Percentiles rank a stretch among this genome's conserved stretches.
phyloP scores from a whole-genome alignment of 1,140 invertebrate genomes.

The Helicoverpa armigera region DNA sequence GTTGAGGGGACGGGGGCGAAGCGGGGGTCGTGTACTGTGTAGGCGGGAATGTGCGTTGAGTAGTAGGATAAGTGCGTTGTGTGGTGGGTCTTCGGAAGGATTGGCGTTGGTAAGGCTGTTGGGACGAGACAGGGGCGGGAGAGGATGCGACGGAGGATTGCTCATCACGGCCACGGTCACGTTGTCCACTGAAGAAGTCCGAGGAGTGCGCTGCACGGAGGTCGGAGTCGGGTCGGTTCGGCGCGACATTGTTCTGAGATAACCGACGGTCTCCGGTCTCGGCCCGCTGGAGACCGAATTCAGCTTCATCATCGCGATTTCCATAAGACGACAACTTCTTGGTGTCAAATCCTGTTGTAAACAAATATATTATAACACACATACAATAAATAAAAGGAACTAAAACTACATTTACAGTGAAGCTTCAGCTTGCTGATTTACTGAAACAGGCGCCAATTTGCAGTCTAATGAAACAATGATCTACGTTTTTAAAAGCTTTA shows the following conservation, averaged over 20 bases:
- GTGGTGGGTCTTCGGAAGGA: slow-evolving; percentile 72
- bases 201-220: slow-evolving; percentile 90
- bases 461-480: neutral
- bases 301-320: slow-evolving; percentile 90
- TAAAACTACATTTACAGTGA: neutral
- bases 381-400: neutral
- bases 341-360: slow-evolving; percentile 86
- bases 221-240: slow-evolving; percentile 78
- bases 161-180: slow-evolving; percentile 80
- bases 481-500: slow-evolving; percentile 13
- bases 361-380: slow-evolving; percentile 12
- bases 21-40: slow-evolving; percentile 67
- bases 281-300: slow-evolving; percentile 91
- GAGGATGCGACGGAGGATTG: slow-evolving; percentile 61
- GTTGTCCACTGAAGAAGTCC: slow-evolving; percentile 88
- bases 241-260: slow-evolving; percentile 79
- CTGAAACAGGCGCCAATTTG: neutral
- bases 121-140: slow-evolving; percentile 42
- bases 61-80: slow-evolving; percentile 58
- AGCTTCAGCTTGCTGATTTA: slow-evolving; percentile 12
- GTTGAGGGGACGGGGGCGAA: slow-evolving; percentile 63
- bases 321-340: slow-evolving; percentile 87
- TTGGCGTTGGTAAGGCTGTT: slow-evolving; percentile 62
- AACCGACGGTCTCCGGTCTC: slow-evolving; percentile 88
- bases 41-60: slow-evolving; percentile 60